Evolutionary conservation across 2,113 vertebrate species (phyloP).

Genomic region (Oncorhynchus mykiss): DNA sequence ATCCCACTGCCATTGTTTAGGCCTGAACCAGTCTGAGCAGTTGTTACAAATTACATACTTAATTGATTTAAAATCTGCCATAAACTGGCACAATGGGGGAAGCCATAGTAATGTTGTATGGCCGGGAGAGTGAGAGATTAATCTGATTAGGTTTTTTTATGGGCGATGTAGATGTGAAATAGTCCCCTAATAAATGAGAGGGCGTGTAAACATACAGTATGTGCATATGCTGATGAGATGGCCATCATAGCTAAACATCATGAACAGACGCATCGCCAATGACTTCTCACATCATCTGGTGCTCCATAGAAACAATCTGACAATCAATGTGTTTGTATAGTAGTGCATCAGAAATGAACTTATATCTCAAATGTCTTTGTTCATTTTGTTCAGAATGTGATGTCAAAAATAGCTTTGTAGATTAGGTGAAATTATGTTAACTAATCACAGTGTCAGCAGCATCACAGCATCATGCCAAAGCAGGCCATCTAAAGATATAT

Average conservation of each 20-base stretch:
- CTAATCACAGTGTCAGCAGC: background rate
- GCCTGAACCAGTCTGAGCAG: constrained; percentile 92
- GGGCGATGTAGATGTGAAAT: background rate
- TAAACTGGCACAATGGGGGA: constrained; percentile 72
- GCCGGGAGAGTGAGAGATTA: constrained; percentile 42
- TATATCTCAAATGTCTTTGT: too few relatives aligned
- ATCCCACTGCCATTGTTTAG: constrained; percentile 96
- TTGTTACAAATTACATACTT: constrained; percentile 98
- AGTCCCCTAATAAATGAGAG: constrained; percentile 3
- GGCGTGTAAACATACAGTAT: constrained; percentile 1
- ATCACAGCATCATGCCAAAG: background rate
- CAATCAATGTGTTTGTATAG: background rate
- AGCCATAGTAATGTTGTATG: constrained; percentile 55
- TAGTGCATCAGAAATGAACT: background rate
- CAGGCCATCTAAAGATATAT: background rate
- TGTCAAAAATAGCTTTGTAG: background rate
- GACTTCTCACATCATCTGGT: constrained; percentile 32
- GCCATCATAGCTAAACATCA: constrained; percentile 30
- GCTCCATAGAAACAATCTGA: background rate
- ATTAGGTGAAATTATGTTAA: background rate
- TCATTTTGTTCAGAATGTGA: background rate
- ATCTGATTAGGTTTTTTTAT: constrained; percentile 21
- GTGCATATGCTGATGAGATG: constrained; percentile 26
- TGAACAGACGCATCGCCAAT: constrained; percentile 38
- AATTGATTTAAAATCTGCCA: constrained; percentile 85